phyloP scores from a whole-genome alignment of 2,113 vertebrate species.

The Caranx ignobilis region DNA sequence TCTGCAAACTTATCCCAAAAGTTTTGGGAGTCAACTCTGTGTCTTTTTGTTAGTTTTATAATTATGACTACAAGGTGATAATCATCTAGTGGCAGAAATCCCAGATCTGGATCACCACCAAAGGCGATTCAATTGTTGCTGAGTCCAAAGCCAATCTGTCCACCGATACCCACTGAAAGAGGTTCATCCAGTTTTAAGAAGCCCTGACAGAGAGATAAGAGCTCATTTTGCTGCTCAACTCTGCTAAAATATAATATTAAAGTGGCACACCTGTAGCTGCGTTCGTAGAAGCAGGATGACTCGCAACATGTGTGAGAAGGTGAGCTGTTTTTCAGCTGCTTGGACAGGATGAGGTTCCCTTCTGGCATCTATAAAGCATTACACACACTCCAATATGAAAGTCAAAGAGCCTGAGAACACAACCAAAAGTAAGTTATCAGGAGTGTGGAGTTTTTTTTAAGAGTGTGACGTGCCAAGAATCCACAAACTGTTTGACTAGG shows the following conservation, averaged over 20 bases:
- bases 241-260: neutral
- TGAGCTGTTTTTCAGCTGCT: neutral
- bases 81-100: constrained; percentile 65
- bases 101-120: constrained; percentile 66
- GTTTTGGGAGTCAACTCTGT: constrained; percentile 34
- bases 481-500: constrained; percentile 29
- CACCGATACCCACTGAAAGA: constrained; percentile 18
- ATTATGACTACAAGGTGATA: constrained; percentile 60
- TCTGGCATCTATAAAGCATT: constrained; percentile 25
- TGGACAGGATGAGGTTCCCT: neutral
- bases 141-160: constrained; percentile 58
- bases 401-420: constrained; percentile 3
- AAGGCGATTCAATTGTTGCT: constrained; percentile 44
- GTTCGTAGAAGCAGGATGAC: neutral
- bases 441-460: constrained; percentile 10
- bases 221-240: neutral
- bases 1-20: constrained; percentile 46
- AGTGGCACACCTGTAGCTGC: neutral
- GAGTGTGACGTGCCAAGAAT: constrained; percentile 21
- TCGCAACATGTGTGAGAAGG: neutral
- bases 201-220: neutral
- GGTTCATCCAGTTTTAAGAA: neutral
- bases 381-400: constrained; percentile 5
- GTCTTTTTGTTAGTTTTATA: constrained; percentile 12
- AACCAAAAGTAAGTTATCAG: constrained; percentile 24